Conservation (phyloP, 35 echinoderm and acorn worm genomes). For the Heliocidaris tuberculata region DNA sequence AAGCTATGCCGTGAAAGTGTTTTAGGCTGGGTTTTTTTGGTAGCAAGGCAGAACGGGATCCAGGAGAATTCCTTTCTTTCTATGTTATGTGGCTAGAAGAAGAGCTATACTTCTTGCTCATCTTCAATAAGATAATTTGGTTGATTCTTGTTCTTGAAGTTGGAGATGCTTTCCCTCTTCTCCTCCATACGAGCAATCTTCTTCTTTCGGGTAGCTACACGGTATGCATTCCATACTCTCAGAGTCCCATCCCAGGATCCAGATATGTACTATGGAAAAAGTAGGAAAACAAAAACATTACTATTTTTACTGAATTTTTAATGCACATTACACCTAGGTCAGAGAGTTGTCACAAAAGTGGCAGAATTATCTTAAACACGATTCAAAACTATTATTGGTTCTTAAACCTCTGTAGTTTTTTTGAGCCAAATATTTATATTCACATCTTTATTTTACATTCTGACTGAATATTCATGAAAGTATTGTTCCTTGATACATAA, state of each 20-base stretch:
- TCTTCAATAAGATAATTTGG: conserved; percentile 77
- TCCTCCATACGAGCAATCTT: conserved; percentile 48
- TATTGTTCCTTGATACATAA: too few species aligned
- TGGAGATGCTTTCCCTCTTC: conserved; percentile 48
- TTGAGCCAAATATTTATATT: too few species aligned
- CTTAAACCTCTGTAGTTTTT: too few species aligned
- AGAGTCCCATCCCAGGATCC: conserved; percentile 93
- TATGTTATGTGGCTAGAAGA: too few species aligned
- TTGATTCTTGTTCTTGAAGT: conserved; percentile 53
- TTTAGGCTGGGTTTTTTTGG: too few species aligned
- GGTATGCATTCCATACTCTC: conserved; percentile 93
- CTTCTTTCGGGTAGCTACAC: conserved; percentile 53
- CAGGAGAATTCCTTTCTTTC: too few species aligned
- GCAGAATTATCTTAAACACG: not conserved
- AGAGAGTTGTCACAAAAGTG: not conserved
- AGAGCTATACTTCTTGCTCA: conserved; percentile 18
- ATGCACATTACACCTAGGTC: not conserved
- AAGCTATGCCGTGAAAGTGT: too few species aligned
- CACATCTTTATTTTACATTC: too few species aligned
- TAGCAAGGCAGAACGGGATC: too few species aligned
- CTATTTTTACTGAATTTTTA: too few species aligned
- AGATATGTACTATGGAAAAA: conserved; percentile 79
- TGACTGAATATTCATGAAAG: too few species aligned
- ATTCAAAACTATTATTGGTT: too few species aligned
- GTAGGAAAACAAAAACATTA: not conserved